Evolutionary conservation across 2,888 invertebrate genomes (phyloP).

Genomic region (Molorchus minor): DNA sequence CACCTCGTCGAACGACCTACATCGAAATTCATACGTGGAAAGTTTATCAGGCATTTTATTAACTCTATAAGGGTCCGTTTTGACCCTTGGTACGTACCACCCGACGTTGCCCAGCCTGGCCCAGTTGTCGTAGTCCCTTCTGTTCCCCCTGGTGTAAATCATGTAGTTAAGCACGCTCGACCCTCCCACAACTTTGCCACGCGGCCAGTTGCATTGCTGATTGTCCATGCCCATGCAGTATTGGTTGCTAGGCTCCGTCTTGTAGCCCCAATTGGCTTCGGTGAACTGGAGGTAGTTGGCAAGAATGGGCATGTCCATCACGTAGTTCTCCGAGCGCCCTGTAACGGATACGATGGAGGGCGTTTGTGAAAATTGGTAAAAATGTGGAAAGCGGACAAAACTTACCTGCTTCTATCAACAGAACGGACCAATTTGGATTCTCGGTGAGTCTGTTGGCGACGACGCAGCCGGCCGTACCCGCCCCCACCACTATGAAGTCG

Average conservation of each 20-base stretch:
- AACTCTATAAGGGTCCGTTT: no score
- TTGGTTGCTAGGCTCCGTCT: conserved; percentile 77
- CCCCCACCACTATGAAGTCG: conserved; percentile 82
- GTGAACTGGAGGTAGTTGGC: conserved; percentile 78
- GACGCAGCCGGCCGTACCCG: conserved; percentile 82
- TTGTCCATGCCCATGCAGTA: conserved; percentile 81
- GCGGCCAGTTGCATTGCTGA: conserved; percentile 79
- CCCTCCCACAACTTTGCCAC: conserved; percentile 75
- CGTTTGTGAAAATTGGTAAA: background rate
- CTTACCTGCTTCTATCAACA: conserved; percentile 78
- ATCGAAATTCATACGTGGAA: conserved; percentile 6
- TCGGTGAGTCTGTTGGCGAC: conserved; percentile 79
- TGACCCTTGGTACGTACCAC: conserved; percentile 54
- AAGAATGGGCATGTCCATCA: conserved; percentile 81
- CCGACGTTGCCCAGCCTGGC: conserved; percentile 78
- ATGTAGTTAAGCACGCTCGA: conserved; percentile 89
- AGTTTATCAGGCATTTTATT: conserved; percentile 38
- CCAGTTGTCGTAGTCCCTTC: conserved; percentile 88
- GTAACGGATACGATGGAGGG: conserved; percentile 47
- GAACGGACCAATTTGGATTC: conserved; percentile 72
- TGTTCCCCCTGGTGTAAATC: conserved; percentile 90
- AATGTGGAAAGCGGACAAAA: conserved; percentile 53
- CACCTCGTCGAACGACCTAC: conserved; percentile 75
- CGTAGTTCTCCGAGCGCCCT: conserved; percentile 71
- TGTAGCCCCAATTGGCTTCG: conserved; percentile 82